Conservation (phyloP, 2,113 vertebrate genomes). For the Brachirus orientalis region DNA sequence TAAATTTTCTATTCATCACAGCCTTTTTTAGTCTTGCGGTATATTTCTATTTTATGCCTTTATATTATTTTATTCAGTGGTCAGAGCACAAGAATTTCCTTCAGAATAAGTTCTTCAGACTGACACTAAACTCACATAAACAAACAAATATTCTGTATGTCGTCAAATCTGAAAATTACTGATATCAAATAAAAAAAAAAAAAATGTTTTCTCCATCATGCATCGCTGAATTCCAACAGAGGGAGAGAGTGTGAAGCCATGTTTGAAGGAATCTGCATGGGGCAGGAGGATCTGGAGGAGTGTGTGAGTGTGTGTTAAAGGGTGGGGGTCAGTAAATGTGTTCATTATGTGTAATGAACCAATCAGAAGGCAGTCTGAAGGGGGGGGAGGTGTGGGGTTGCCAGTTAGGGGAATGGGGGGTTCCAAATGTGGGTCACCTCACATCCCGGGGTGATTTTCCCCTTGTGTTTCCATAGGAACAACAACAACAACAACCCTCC, state of each 20-base stretch:
- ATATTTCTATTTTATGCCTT: too few species aligned
- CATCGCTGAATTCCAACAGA: constrained; percentile 25
- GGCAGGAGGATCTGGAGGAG: constrained; percentile 27
- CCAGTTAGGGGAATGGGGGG: constrained; percentile 32
- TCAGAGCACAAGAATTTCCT: too few species aligned
- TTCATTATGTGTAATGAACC: constrained; percentile 68
- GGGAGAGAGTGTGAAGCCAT: constrained; percentile 19
- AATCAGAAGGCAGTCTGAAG: constrained; percentile 51
- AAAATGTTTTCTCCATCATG: background rate
- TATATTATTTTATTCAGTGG: too few species aligned
- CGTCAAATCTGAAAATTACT: too few species aligned
- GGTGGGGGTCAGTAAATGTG: constrained; percentile 45
- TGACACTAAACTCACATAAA: too few species aligned
- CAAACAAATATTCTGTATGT: too few species aligned
- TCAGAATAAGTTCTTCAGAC: too few species aligned
- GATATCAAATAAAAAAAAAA: constrained; percentile 7
- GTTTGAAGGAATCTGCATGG: constrained; percentile 55
- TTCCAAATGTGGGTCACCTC: constrained; percentile 73
- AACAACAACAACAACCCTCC: constrained; percentile 35
- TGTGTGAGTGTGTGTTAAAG: background rate
- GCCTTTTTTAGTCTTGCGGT: too few species aligned
- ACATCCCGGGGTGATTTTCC: constrained; percentile 64
- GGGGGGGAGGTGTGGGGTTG: constrained; percentile 49
- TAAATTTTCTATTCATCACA: too few species aligned
- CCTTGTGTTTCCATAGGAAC: constrained; percentile 33